Base-by-base conservation (phyloP, 2,888 invertebrate genomes). In the Philhelius pedissequus region DNA sequence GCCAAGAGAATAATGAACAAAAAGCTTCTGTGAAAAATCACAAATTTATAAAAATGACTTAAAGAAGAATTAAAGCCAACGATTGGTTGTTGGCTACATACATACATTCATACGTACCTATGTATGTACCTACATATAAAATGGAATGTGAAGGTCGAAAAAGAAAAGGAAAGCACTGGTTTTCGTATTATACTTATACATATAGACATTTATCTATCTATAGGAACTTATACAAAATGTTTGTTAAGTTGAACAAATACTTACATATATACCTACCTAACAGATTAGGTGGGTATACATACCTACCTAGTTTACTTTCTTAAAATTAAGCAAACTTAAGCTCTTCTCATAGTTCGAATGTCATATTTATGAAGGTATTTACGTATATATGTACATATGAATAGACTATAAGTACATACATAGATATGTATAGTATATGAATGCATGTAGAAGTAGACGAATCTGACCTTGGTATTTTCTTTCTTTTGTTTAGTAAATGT, bases 111-210 rank as follows among this genome's bases (percentile, higher is more conserved):
- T n/a, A n/a, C n/a, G n/a, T n/a, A n/a, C n/a, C n/a, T n/a, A n/a
- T n/a, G n/a, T n/a, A n/a, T n/a, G n/a, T n/a, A n/a, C n/a, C n/a
- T 54, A 30, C 9, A 30, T 52, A n/a, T 8, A 45, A 64, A 78
- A 40, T 78, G 78, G 73, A 83, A 83, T 83, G 73, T 69, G 83
- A 83, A 83, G 83, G 83, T 78, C 73, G 62, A 74, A 69, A 82
- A 78, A 74, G 73, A 83, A 78, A 83, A 77, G 71, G 75, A 81
- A 81, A 81, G 38, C 66, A 64, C 64, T 56, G 69, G 32, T 58
- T 62, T 60, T 35, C 4, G 20, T 60, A 32, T n/a, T n/a, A n/a
- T n/a, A n/a, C n/a, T n/a, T n/a, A n/a, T n/a, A n/a, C n/a, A n/a
- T 43, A n/a, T 25, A 38, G 11, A 3, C 56, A 38, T 5, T 11